phyloP scores from a whole-genome alignment of 2,888 invertebrate species.

The Melanophora roralis region DNA sequence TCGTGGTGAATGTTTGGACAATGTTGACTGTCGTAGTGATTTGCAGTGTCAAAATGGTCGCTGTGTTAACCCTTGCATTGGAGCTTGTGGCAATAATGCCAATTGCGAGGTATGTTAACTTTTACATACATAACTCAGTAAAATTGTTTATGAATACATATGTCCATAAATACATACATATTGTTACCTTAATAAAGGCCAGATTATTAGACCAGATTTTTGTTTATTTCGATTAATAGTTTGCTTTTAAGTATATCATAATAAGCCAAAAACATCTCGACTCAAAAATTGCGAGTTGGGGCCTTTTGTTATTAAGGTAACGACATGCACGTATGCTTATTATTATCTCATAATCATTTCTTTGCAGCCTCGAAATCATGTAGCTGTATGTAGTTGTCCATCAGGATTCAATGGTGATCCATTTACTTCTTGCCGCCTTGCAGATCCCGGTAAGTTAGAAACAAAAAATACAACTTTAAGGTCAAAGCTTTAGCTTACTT shows the following conservation, averaged over 20 bases:
- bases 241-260: no score
- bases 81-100: conserved; percentile 86
- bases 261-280: no score
- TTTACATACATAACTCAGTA: background rate
- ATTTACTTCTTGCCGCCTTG: conserved; percentile 83
- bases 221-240: no score
- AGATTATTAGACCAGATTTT: no score
- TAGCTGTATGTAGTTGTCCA: conserved; percentile 88
- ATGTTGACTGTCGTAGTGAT: conserved; percentile 85
- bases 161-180: background rate
- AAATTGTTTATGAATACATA: background rate
- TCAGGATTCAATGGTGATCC: conserved; percentile 88
- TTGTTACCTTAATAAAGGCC: no score
- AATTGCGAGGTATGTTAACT: conserved; percentile 82
- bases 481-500: no score
- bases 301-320: no score
- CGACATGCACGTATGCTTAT: no score
- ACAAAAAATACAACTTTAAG: background rate
- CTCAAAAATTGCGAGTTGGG: no score
- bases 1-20: conserved; percentile 86
- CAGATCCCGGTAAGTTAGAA: conserved; percentile 83
- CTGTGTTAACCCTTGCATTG: conserved; percentile 88
- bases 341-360: no score
- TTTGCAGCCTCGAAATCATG: conserved; percentile 82
- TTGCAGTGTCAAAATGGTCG: conserved; percentile 86